Conservation (phyloP, 2,797 vertebrate species). For the Leuciscus waleckii region DNA sequence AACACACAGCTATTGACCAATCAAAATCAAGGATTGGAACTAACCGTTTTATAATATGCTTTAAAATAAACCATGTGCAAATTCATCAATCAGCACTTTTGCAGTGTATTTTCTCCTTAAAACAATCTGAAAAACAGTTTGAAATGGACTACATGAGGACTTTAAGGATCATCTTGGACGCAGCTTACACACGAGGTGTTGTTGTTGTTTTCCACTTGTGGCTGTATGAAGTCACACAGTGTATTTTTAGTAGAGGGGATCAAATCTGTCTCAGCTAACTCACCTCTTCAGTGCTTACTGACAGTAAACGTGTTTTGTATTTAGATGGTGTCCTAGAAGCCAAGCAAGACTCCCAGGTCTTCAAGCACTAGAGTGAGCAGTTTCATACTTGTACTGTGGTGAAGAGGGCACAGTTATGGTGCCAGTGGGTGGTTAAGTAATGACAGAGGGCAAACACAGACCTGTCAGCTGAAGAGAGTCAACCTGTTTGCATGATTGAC, state of each 20-base stretch:
- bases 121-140: too few relatives aligned
- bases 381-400: not conserved
- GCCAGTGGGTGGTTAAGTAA: not conserved
- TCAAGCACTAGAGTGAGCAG: not conserved
- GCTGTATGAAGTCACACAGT: constrained; percentile 32
- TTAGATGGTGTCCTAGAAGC: not conserved
- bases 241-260: constrained; percentile 42
- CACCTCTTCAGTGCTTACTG: not conserved
- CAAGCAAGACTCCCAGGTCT: not conserved
- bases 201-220: constrained; percentile 33
- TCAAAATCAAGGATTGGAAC: too few relatives aligned
- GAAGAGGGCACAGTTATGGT: not conserved
- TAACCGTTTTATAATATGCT: too few relatives aligned
- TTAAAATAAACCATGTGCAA: too few relatives aligned
- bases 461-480: constrained; percentile 3
- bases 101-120: too few relatives aligned
- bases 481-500: constrained; percentile 12
- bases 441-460: constrained; percentile 25
- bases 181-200: constrained; percentile 34
- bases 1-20: too few relatives aligned
- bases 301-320: constrained; percentile 1
- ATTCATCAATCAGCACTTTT: too few relatives aligned
- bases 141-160: too few relatives aligned
- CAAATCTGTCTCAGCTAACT: constrained; percentile 65
- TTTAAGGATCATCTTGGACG: constrained; percentile 2